These are phyloP conservation scores for Lamprologus callipterus DNA, from an alignment of 2,113 vertebrate species.

Conservation along the genomic window DNA sequence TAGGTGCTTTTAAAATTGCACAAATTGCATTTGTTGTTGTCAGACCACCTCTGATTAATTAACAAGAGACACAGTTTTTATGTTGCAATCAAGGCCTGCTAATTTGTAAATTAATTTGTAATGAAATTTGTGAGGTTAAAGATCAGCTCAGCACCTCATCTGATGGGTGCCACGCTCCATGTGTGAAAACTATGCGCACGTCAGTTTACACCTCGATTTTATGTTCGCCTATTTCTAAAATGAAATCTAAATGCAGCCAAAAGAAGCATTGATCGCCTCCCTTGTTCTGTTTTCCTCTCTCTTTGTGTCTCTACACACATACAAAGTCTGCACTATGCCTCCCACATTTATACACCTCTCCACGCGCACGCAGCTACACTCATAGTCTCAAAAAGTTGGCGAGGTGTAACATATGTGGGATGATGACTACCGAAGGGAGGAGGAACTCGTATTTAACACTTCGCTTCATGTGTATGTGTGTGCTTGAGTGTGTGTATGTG, in stretches of 20 bases:
- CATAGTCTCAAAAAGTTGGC: constrained; percentile 10
- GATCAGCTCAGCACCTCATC: neutral
- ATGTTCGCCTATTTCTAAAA: neutral
- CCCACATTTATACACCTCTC: neutral
- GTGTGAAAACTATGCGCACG: neutral
- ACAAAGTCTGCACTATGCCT: neutral
- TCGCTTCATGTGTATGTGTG: neutral
- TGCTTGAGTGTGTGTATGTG: neutral
- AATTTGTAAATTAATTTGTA: neutral
- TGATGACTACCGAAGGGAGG: neutral
- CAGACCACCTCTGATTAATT: neutral
- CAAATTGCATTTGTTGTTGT: neutral
- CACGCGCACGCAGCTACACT: neutral
- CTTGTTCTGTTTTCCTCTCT: neutral
- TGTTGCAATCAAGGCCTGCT: neutral
- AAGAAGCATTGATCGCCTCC: neutral
- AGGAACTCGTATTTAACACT: constrained; percentile 33
- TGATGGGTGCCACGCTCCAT: neutral
- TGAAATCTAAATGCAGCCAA: neutral
- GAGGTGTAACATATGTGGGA: constrained; percentile 25
- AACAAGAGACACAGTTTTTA: neutral
- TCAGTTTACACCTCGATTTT: neutral
- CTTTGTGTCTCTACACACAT: neutral
- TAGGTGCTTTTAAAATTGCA: neutral
- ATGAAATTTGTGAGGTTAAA: neutral